Percentiles rank a stretch among this genome's conserved stretches.
These are phyloP conservation scores for Drosophila cardini DNA, from an alignment of 1,140 invertebrate species.

Conservation along the genomic window DNA sequence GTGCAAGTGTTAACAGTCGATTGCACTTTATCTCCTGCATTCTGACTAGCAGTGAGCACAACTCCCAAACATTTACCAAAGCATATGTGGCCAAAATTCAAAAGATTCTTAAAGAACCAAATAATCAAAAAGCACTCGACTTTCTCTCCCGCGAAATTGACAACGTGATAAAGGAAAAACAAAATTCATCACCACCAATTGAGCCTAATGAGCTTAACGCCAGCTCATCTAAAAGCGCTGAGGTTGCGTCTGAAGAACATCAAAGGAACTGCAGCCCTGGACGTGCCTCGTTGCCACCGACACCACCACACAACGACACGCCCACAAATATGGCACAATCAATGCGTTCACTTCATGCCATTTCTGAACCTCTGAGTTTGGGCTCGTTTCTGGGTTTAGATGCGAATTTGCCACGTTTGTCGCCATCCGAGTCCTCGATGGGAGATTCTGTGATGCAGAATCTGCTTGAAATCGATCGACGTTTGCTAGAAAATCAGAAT, in stretches of 20 bases:
- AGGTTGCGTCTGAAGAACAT: slow-evolving; percentile 34
- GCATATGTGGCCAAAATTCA: slow-evolving; percentile 68
- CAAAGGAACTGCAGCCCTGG: slow-evolving; percentile 19
- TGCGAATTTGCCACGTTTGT: slow-evolving; percentile 13
- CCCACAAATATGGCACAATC: slow-evolving; percentile 4
- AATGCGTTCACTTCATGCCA: slow-evolving; percentile 1
- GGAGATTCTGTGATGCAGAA: slow-evolving; percentile 47
- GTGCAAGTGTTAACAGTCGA: slow-evolving; percentile 37
- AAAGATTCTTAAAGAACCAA: slow-evolving; percentile 59
- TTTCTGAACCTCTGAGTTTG: background rate
- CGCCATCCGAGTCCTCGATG: slow-evolving; percentile 18
- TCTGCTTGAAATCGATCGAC: slow-evolving; percentile 73
- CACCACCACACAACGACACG: slow-evolving; percentile 30
- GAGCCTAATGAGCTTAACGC: slow-evolving; percentile 37
- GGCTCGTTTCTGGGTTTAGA: slow-evolving; percentile 48
- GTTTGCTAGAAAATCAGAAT: slow-evolving; percentile 71
- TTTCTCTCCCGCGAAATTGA: slow-evolving; percentile 71
- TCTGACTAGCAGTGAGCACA: slow-evolving; percentile 69
- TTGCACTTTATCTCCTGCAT: slow-evolving; percentile 76
- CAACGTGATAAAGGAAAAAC: slow-evolving; percentile 61
- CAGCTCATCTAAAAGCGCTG: slow-evolving; percentile 1
- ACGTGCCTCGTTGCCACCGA: slow-evolving; percentile 10
- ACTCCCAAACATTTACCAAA: slow-evolving; percentile 66
- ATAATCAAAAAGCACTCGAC: slow-evolving; percentile 65
- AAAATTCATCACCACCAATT: slow-evolving; percentile 10